Base-by-base conservation (phyloP, 1,140 invertebrate genomes). In the Drosophila nannoptera region DNA sequence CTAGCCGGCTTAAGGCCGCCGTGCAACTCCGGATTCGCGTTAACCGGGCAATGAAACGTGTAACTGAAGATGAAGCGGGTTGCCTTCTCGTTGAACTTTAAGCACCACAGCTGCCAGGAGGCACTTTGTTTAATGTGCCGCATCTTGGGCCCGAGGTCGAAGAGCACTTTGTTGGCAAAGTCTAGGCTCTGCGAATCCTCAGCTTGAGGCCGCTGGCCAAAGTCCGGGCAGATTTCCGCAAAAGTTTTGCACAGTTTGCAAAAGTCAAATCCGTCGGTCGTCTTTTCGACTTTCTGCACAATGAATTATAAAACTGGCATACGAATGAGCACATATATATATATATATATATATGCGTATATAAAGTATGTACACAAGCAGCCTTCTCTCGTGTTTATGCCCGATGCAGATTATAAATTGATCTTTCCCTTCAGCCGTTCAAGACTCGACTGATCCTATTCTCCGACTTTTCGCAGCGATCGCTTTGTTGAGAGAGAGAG, bases 1-100 rank as follows among this genome's bases (percentile, higher is more conserved):
- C 78, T 72, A 2, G 78, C 78, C 52, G 78, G 78, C 31, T 83
- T 78, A 3, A 83, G 29, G 0, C 69, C 52, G 3, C 75, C 65
- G 4, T 40, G 43, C 1, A 83, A 7, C 0, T 50, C 65, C 0
- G 80, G 80, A 45, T 73, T 77, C 12, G 68, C 62, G 32, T 63
- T 76, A 32, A 78, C 61, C 8, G 62, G 75, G 7, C 35, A 52
- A 16, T 48, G 52, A 38, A 83, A 83, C 9, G 64, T 62, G 36
- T 83, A 73, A 0, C 64, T 73, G n/a, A 78, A 73, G 3, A 84
- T 36, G 22, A 65, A 68, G 2, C 73, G 60, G 29, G 63, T 77
- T 4, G 36, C 48, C 8, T 59, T 61, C 0, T 54, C 73, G 4
- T 32, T 56, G n/a, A 82, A 75, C 5, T 69, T 35, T 9, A 83